These are phyloP conservation scores for Neoarius graeffei DNA, from an alignment of 2,113 vertebrate species.

Conservation along the genomic window DNA sequence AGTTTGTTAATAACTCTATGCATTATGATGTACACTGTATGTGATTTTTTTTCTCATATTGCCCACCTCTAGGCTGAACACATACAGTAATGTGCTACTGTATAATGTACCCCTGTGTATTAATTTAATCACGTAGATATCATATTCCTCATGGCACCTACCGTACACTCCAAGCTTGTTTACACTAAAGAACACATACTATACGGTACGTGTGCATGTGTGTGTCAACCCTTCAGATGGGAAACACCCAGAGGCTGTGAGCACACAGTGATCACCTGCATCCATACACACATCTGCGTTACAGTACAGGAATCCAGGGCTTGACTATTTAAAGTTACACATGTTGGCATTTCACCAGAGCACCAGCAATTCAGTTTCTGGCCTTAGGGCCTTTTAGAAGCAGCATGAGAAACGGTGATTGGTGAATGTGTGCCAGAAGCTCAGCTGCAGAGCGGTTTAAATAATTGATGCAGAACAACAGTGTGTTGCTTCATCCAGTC, in stretches of 20 bases:
- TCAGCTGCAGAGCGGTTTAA: slow-evolving; percentile 3
- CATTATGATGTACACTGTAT: neutral
- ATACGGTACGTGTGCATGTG: neutral
- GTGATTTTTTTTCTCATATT: neutral
- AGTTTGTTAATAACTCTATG: neutral
- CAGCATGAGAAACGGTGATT: slow-evolving; percentile 7
- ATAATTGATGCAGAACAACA: slow-evolving; percentile 10
- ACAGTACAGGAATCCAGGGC: neutral
- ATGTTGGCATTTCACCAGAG: slow-evolving; percentile 32
- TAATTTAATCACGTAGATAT: neutral
- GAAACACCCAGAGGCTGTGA: neutral
- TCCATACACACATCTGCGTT: slow-evolving; percentile 6
- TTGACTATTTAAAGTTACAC: slow-evolving; percentile 27
- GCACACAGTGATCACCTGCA: neutral
- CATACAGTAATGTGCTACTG: neutral
- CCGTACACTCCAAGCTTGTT: neutral
- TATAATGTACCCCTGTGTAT: neutral
- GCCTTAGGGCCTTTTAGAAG: slow-evolving; percentile 17
- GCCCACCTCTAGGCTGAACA: neutral
- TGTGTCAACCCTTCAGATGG: neutral
- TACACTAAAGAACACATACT: neutral
- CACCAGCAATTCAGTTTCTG: slow-evolving; percentile 4
- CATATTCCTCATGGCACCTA: neutral
- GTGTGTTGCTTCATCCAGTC: neutral
- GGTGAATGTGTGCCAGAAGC: slow-evolving; percentile 21